Evolutionary conservation across 2,888 invertebrate genomes (phyloP).

Genomic region (Prenolepis imparis): DNA sequence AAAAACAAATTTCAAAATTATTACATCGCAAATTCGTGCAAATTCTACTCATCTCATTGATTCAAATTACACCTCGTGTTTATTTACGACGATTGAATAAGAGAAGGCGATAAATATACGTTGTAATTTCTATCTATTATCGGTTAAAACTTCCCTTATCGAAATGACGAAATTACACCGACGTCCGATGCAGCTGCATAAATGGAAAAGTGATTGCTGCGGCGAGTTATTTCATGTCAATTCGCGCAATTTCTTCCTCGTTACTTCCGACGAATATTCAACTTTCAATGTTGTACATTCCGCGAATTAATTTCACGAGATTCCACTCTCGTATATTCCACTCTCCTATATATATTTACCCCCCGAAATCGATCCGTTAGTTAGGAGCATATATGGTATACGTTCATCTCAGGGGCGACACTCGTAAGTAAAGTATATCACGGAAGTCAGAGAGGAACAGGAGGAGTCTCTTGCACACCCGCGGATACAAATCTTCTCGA

Average conservation of each 20-base stretch:
- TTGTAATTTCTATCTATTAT: conserved; percentile 3
- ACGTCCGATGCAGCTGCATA: neutral
- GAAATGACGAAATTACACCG: conserved; percentile 11
- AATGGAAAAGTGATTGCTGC: conserved; percentile 17
- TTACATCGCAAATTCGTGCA: neutral
- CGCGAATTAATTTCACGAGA: conserved; percentile 37
- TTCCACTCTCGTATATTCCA: too few species aligned
- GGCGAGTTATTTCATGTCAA: conserved; percentile 21
- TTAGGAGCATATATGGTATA: conserved; percentile 2
- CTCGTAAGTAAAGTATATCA: conserved; percentile 71
- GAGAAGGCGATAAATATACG: conserved; percentile 11
- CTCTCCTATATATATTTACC: neutral
- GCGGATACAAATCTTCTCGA: conserved; percentile 72
- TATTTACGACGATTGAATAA: neutral
- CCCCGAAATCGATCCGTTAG: conserved; percentile 26
- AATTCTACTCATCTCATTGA: neutral
- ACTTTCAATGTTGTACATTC: conserved; percentile 22
- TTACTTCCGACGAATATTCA: conserved; percentile 3
- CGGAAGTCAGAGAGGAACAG: conserved; percentile 65
- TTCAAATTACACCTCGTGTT: neutral
- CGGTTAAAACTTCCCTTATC: neutral
- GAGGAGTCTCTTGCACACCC: conserved; percentile 64
- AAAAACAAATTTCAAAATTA: conserved; percentile 8
- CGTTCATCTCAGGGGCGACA: conserved; percentile 40
- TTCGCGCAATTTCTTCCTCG: conserved; percentile 32